Base-by-base conservation (phyloP, 2,888 invertebrate species). In the Drepana falcataria region DNA sequence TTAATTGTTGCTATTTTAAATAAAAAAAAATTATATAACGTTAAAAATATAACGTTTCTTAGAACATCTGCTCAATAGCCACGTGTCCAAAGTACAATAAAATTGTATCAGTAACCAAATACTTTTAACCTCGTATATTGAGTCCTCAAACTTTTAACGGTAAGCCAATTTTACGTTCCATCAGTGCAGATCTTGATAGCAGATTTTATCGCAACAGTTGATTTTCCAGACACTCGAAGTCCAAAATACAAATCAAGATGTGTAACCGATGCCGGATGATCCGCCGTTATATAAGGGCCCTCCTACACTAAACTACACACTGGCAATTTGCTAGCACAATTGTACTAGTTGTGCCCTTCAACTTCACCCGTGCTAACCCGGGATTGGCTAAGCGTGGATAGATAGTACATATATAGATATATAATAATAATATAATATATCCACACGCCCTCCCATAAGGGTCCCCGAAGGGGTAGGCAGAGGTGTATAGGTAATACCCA, bases 101-200 rank as follows among this genome's bases (percentile, higher is more conserved):
- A 40, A 51, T 40, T 34, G 33, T 40, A 51, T 21, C n/a, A n/a
- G n/a, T n/a, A n/a, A n/a, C n/a, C n/a, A n/a, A n/a, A n/a, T n/a
- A n/a, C n/a, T n/a, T n/a, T n/a, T n/a, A n/a, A n/a, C n/a, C n/a
- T n/a, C n/a, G 40, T 37, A 61, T 62, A 68, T 66, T 60, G 64
- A 63, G 53, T 58, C 51, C 53, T 63, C 57, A 64, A 60, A 57
- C 63, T 66, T 59, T 57, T 55, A 47, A 59, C 60, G 53, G 47
- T 60, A 79, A 77, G 62, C 63, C 77, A 80, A 87, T 87, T 87
- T 83, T 71, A 83, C 83, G 83, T 68, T 58, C 73, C 73, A 79
- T 80, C 79, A 68, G 61, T 44, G 57, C 55, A 56, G 33, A 41
- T 51, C 40, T 34, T 34, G 51, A 51, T 51, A 33, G 37, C 53